Base-by-base conservation (phyloP, 2,113 vertebrate species). In the Crotalus tigris region DNA sequence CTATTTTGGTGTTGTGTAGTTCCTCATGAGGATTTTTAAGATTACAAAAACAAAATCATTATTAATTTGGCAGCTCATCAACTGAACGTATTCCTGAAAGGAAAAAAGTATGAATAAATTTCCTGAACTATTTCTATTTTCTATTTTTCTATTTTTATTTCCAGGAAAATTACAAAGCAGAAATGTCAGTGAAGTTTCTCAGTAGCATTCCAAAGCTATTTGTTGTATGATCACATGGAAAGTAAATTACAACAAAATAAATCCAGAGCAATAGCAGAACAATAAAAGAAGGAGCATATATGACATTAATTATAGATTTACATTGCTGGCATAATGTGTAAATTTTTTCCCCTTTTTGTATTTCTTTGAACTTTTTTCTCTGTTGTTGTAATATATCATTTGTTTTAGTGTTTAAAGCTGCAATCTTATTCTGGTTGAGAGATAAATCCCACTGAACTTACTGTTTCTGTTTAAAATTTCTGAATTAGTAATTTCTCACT, bases 181-280 rank as follows among this genome's bases (percentile, higher is more conserved):
- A 91, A 94, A 61, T 91, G 33, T 93, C 94, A 95, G 90, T 95
- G 51, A 96, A 96, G 92, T 91, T 91, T 51, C 93, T 96, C 88
- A 92, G n/a, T 90, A 93, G 64, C 12, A 88, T 90, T 93, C 69
- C 89, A 92, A 93, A 94, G 59, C 85, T 95, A 8, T 92, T 94
- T 96, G 93, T 89, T 85, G 61, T 94, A 33, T 17, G 93, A 49
- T 94, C 49, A 94, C 57, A 24, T 93, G 93, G 93, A 96, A 96
- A 93, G 92, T 92, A 61, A 21, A 53, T 87, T 96, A 88, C 17
- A 95, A 33, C 85, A 86, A 89, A 90, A 90, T 92, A 94, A 91
- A 11, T 90, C 33, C 69, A 90, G 19, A 49, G 24, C 90, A 91
- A 86, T 95, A 23, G 95, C 93, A 89, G 94, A 93, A 92, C 39